phyloP scores from a whole-genome alignment of 2,113 vertebrate species.

The Raja brachyura region DNA sequence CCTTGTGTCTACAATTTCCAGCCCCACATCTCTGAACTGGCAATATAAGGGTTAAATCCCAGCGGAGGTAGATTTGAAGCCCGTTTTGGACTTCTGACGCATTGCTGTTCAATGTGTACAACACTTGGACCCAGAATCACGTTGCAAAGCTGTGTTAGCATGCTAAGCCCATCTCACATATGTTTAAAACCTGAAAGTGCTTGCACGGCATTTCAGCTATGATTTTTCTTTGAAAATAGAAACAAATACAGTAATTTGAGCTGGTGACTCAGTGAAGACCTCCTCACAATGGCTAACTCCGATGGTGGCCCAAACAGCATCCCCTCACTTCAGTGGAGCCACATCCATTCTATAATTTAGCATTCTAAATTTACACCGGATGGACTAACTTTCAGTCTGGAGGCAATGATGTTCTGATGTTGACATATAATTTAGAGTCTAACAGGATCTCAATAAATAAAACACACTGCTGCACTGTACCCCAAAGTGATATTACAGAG shows the following conservation, averaged over 20 bases:
- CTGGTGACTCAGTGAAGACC: neutral
- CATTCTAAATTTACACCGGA: constrained; percentile 33
- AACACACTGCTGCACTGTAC: neutral
- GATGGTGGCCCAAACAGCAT: neutral
- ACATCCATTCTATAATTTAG: constrained; percentile 26
- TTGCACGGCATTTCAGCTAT: neutral
- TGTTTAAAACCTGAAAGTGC: constrained; percentile 19
- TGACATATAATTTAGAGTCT: constrained; percentile 35
- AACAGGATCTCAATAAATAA: neutral
- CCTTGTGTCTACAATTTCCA: no score
- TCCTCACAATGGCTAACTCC: neutral
- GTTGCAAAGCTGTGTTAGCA: neutral
- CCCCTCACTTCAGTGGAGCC: neutral
- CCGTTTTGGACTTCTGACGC: neutral
- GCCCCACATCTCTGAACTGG: neutral
- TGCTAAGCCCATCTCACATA: neutral
- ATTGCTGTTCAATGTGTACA: neutral
- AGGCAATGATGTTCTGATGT: neutral
- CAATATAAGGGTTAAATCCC: neutral
- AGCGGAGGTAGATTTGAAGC: neutral
- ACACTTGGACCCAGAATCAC: neutral
- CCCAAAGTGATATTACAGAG: neutral
- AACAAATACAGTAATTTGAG: neutral
- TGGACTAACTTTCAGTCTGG: constrained; percentile 6
- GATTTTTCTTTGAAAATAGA: neutral